phyloP scores from a whole-genome alignment of 1,140 invertebrate genomes.

The Drosophila melanogaster region DNA sequence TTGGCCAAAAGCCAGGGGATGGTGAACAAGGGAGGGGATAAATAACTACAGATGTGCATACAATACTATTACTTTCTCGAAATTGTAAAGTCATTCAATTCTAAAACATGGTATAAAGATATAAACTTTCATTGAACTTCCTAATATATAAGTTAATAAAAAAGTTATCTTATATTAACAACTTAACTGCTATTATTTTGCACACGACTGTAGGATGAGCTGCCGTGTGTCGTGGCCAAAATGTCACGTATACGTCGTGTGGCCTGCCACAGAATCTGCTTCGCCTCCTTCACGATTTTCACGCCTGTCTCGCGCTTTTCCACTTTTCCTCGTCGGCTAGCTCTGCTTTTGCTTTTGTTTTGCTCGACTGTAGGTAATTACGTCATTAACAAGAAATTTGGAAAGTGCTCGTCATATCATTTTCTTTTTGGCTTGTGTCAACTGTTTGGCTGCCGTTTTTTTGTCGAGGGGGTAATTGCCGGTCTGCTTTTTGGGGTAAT shows the following conservation, averaged over 20 bases:
- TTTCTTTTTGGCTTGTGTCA: conserved; percentile 33
- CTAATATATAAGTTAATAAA: neutral
- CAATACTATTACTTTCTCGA: neutral
- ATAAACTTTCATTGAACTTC: neutral
- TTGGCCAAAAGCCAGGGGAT: conserved; percentile 34
- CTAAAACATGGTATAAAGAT: too few relatives aligned
- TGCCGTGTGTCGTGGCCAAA: conserved; percentile 60
- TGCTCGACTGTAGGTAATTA: conserved; percentile 57
- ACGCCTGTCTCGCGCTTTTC: conserved; percentile 35
- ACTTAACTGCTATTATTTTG: neutral
- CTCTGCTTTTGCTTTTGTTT: conserved; percentile 26
- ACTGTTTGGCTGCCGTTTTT: conserved; percentile 27
- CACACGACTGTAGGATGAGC: conserved; percentile 9
- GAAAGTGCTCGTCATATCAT: conserved; percentile 63
- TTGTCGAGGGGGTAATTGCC: conserved; percentile 12
- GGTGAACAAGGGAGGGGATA: neutral
- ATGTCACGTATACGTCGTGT: conserved; percentile 81
- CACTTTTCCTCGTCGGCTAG: conserved; percentile 7
- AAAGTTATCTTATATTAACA: too few relatives aligned
- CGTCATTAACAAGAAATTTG: conserved; percentile 78
- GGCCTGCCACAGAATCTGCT: conserved; percentile 58
- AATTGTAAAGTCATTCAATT: neutral
- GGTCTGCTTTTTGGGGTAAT: conserved; percentile 15
- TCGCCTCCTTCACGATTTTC: conserved; percentile 15
- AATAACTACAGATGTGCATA: neutral